A percentile compares a stretch with the other conserved stretches of the same genome.
These are phyloP conservation scores for Stomatorhinus walkeri DNA, from an alignment of 2,797 vertebrate genomes.

Conservation along the genomic window DNA sequence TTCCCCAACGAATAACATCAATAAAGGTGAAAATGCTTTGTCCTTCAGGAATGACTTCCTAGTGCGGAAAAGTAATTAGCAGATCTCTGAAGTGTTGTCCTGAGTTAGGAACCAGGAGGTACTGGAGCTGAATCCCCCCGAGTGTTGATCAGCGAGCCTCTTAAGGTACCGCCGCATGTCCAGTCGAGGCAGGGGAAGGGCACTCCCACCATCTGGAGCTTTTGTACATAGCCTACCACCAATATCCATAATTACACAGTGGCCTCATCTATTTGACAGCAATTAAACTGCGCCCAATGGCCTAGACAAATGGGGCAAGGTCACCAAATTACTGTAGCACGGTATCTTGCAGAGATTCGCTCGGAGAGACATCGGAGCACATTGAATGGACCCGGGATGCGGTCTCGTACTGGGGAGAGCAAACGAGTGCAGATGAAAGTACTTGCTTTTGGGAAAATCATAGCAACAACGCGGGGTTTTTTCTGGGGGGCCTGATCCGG, in stretches of 20 bases:
- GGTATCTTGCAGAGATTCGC: not conserved
- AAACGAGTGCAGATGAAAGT: not conserved
- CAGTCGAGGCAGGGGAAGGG: not conserved
- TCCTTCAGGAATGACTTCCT: not conserved
- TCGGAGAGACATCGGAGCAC: not conserved
- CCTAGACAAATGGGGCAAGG: not conserved
- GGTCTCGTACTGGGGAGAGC: not conserved
- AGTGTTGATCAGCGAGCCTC: not conserved
- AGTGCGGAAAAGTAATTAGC: not conserved
- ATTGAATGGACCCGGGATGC: not conserved
- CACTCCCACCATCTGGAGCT: conserved; percentile 6
- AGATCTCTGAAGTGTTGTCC: not conserved
- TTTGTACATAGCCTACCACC: not conserved
- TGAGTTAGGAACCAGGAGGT: not conserved
- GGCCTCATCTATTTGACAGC: not conserved
- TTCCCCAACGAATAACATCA: not conserved
- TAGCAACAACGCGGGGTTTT: not conserved
- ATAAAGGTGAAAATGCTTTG: not conserved
- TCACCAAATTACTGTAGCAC: not conserved
- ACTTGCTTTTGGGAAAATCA: not conserved
- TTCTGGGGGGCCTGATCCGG: not conserved
- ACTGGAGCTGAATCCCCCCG: not conserved
- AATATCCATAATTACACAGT: conserved; percentile 8
- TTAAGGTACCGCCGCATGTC: not conserved
- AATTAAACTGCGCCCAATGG: not conserved